phyloP scores from a whole-genome alignment of 2,797 vertebrate species.

The Alcedo quadribrachys region DNA sequence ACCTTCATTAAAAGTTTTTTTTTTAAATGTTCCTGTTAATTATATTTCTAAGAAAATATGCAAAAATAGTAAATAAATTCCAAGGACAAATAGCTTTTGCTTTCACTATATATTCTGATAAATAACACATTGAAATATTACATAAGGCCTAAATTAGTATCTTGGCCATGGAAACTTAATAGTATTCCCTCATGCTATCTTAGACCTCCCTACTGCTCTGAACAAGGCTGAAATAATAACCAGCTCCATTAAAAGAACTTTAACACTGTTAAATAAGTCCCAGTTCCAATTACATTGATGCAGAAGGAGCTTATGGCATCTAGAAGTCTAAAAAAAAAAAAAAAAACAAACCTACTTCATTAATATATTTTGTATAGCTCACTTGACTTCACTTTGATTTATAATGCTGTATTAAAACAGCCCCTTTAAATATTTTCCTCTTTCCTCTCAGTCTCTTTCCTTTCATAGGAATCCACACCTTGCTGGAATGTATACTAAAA shows the following conservation, averaged over 20 bases:
- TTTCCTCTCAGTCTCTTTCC: background rate
- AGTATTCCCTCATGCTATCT: background rate
- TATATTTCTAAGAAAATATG: background rate
- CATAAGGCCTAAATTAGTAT: background rate
- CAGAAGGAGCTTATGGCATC: background rate
- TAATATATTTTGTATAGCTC: background rate
- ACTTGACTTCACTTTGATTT: background rate
- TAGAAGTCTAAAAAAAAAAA: background rate
- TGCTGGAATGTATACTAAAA: background rate
- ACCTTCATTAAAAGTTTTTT: background rate
- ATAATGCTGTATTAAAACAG: background rate
- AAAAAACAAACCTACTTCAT: background rate
- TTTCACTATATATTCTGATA: background rate
- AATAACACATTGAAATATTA: background rate
- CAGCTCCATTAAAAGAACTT: background rate
- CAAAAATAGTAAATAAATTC: background rate
- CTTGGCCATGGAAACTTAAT: background rate
- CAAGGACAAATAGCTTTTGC: background rate
- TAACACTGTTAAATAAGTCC: background rate
- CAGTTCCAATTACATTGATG: background rate
- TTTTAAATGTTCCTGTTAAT: background rate
- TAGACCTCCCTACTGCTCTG: background rate
- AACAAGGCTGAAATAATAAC: conserved; percentile 11
- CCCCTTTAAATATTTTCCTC: background rate
- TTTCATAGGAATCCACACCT: background rate